Percentiles rank a stretch among this genome's conserved stretches.
These are phyloP conservation scores for Sepioteuthis lessoniana DNA, from an alignment of 2,888 invertebrate genomes.

Conservation along the genomic window DNA sequence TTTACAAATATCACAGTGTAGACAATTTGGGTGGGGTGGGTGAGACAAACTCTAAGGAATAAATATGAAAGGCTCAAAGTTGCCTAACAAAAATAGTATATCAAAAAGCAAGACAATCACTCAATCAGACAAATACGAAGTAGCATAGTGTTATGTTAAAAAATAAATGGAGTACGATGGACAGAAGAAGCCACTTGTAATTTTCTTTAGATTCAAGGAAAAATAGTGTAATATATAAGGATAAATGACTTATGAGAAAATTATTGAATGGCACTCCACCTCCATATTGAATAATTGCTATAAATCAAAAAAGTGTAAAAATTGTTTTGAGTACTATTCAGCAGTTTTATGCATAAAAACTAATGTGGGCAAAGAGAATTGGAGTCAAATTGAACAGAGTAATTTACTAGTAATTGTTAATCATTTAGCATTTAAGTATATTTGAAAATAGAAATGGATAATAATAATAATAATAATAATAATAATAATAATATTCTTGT, in stretches of 20 bases:
- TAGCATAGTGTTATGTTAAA: neutral
- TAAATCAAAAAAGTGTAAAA: too few species aligned
- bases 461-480: neutral
- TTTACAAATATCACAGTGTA: constrained; percentile 3
- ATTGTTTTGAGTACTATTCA: neutral
- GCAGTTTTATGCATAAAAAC: neutral
- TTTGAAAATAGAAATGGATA: neutral
- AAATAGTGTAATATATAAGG: too few species aligned
- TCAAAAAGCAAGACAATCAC: neutral
- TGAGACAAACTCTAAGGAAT: neutral
- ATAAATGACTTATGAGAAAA: too few species aligned
- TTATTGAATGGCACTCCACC: neutral
- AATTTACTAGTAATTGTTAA: neutral
- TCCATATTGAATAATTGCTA: neutral
- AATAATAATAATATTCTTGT: neutral
- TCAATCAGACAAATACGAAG: neutral
- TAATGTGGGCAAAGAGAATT: neutral
- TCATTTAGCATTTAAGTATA: neutral
- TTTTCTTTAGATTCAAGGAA: too few species aligned
- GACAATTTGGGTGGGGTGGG: neutral
- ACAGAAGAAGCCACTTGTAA: too few species aligned
- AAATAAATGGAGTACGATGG: neutral
- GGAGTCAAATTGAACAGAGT: neutral
- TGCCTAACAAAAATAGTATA: neutral
- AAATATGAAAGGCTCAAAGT: neutral